Evolutionary conservation across 1,140 invertebrate species (phyloP).

Genomic region (Plutomurus gul): DNA sequence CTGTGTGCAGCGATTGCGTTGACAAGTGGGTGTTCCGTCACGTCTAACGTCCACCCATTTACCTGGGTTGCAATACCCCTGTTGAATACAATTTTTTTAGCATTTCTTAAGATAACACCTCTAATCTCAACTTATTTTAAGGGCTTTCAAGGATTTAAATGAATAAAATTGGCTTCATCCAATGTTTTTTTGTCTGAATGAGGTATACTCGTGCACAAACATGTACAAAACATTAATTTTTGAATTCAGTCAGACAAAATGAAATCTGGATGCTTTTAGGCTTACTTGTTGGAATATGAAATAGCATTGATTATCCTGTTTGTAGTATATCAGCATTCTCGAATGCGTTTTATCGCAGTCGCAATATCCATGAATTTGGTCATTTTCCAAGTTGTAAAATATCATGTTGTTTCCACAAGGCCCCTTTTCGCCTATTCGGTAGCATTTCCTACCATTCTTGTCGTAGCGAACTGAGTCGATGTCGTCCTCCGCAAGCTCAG

Average conservation of each 20-base stretch:
- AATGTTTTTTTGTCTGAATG: no score
- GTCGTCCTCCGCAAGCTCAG: neutral
- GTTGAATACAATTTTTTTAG: neutral
- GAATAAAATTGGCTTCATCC: no score
- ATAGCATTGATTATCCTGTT: neutral
- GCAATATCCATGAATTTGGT: conserved; percentile 19
- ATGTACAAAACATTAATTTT: no score
- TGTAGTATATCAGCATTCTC: conserved; percentile 8
- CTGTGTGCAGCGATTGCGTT: neutral
- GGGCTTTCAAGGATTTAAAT: no score
- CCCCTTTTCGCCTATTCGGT: neutral
- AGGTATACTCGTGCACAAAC: no score
- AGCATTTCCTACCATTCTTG: neutral
- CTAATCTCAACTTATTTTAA: neutral
- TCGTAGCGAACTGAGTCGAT: neutral
- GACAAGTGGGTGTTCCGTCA: neutral
- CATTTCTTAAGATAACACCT: neutral
- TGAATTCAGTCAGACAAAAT: no score
- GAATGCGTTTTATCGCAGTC: no score
- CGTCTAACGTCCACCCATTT: neutral
- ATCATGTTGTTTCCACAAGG: conserved; percentile 31
- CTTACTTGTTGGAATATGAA: conserved; percentile 34
- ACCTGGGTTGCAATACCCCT: neutral
- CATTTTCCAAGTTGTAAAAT: neutral
- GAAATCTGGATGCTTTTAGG: no score